Evolutionary conservation across 2,888 invertebrate species (phyloP), one percentile per base, ranked within the genome.

Genomic region (Anodontia alba): DNA sequence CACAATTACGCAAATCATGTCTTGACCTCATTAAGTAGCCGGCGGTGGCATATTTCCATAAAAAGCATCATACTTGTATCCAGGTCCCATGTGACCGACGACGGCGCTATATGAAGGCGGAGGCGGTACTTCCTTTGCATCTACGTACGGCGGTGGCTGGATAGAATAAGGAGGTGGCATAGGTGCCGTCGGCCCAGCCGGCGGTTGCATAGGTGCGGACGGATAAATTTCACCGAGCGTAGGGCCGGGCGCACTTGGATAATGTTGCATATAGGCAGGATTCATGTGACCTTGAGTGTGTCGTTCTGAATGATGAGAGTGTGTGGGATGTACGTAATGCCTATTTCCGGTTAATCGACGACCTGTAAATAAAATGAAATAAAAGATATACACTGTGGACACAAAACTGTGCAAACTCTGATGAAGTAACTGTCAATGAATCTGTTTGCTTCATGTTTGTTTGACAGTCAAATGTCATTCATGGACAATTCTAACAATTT

Each of bases 101-200:
- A 80, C 73, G 3, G 82, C 23, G 43, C 62, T 76, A 29, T 85
- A 85, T 36, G 73, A 77, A 5, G 85, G 85, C n/a, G 84, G 84
- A 8, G 81, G 80, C 23, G 75, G 78, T 7, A 62, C 38, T 1
- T 67, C 54, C 70, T 85, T 85, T 20, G 31, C 54, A 8, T 51
- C 26, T 36, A 66, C 42, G 26, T 85, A 85, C 15, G 85, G 78
- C n/a, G 85, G 85, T 17, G 81, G 77, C 10, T 73, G 75, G 7
- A 82, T 82, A 46, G 78, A 69, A 26, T 85, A 85, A 7, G 85
- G 85, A 12, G 85, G 85, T 0, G 81, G 81, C 84, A 84, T 84
- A 17, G 85, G 82, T 12, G 85, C 85, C 8, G 80, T 80, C 0
- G 84, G 84, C 7, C 43, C 57, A 10, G 74, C 23, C 12, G 73